Evolutionary conservation across 64 coral and sea anemone species (phyloP).

Genomic region (Pocillopora verrucosa): DNA sequence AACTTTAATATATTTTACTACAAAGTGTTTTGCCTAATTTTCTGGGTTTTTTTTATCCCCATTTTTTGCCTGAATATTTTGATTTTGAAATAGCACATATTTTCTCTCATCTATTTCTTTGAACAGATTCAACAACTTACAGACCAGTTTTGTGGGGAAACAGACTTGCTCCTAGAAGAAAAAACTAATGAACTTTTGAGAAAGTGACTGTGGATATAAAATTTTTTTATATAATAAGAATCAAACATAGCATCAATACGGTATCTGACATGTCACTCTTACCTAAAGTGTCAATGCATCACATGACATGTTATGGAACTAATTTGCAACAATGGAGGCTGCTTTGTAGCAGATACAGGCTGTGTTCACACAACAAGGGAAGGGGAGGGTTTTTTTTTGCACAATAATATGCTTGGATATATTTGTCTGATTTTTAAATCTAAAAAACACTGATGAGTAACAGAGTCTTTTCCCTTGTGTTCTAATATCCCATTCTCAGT

Average conservation of each 20-base stretch:
- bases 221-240: neutral
- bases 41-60: neutral
- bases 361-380: no score
- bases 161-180: constrained; percentile 63
- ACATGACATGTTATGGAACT: neutral
- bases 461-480: no score
- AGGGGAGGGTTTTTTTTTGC: no score
- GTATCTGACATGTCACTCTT: neutral
- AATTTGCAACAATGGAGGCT: no score
- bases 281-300: neutral
- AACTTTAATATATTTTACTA: neutral
- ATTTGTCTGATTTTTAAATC: no score
- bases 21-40: no score
- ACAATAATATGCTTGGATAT: no score
- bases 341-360: no score
- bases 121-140: constrained; percentile 62
- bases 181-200: constrained; percentile 68
- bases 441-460: no score
- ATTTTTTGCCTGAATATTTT: neutral
- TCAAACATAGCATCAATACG: no score
- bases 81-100: neutral
- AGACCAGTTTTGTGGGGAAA: constrained; percentile 53
- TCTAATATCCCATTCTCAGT: no score
- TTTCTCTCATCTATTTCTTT: neutral
- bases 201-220: constrained; percentile 33